Evolutionary conservation across 2,888 invertebrate species (phyloP).

Genomic region (Steromphala cineraria): DNA sequence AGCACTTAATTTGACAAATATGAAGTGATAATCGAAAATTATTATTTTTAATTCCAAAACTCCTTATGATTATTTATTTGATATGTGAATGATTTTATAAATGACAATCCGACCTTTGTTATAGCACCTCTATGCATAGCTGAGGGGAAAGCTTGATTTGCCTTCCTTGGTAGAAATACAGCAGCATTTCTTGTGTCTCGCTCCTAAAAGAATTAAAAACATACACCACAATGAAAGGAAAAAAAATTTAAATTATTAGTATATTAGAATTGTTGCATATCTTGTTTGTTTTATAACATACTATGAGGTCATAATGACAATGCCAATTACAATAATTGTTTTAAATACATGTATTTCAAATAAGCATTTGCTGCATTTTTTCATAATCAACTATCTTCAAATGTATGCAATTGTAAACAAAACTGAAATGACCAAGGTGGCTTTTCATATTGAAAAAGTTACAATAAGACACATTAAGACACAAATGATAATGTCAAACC

Average conservation of each 20-base stretch:
- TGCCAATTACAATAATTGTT: too few species aligned
- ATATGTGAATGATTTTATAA: too few species aligned
- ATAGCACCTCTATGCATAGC: conserved; percentile 31
- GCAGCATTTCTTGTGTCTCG: conserved; percentile 55
- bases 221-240: not conserved
- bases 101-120: not conserved
- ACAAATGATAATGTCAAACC: conserved; percentile 36
- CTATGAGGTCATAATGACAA: too few species aligned
- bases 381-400: too few species aligned
- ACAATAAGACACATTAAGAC: not conserved
- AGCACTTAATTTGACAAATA: too few species aligned
- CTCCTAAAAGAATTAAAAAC: conserved; percentile 47
- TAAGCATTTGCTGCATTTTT: too few species aligned
- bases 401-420: too few species aligned
- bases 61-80: too few species aligned
- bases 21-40: too few species aligned
- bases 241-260: not conserved
- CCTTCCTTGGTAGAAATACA: conserved; percentile 40
- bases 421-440: too few species aligned
- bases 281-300: not conserved
- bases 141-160: conserved; percentile 37
- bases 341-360: too few species aligned
- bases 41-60: too few species aligned
- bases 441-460: not conserved
- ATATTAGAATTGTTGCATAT: not conserved